phyloP scores from a whole-genome alignment of 2,888 invertebrate genomes.

The Protodeltote pygarga region DNA sequence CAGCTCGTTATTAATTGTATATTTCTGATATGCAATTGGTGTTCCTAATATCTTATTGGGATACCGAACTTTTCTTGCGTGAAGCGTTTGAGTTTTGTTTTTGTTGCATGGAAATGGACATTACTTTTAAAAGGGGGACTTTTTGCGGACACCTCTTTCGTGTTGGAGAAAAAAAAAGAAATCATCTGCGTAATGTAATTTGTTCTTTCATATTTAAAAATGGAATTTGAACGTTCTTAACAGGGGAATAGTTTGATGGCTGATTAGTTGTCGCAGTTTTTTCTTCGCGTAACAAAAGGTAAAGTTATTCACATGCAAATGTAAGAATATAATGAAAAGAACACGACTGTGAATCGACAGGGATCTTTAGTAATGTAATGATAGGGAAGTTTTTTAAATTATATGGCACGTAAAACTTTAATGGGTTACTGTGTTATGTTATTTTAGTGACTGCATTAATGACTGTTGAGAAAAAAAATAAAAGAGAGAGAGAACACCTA shows the following conservation, averaged over 20 bases:
- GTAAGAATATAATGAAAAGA: slow-evolving; percentile 41
- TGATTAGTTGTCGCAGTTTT: slow-evolving; percentile 29
- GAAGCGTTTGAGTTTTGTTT: slow-evolving; percentile 34
- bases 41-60: slow-evolving; percentile 47
- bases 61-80: slow-evolving; percentile 37
- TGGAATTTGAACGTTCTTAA: background rate
- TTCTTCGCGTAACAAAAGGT: slow-evolving; percentile 31
- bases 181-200: slow-evolving; percentile 2
- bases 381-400: slow-evolving; percentile 51
- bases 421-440: slow-evolving; percentile 19
- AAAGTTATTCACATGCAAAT: slow-evolving; percentile 67
- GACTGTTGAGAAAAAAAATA: too few species aligned
- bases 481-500: too few species aligned
- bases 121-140: slow-evolving; percentile 25
- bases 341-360: slow-evolving; percentile 50
- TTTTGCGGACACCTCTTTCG: slow-evolving; percentile 21
- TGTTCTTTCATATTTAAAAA: background rate
- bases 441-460: slow-evolving; percentile 16
- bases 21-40: slow-evolving; percentile 55
- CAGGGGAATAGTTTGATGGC: slow-evolving; percentile 18
- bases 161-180: slow-evolving; percentile 22
- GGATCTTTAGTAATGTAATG: slow-evolving; percentile 56
- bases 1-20: slow-evolving; percentile 66
- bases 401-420: slow-evolving; percentile 40
- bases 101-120: slow-evolving; percentile 31